A percentile compares a stretch with the other conserved stretches of the same genome.
Evolutionary conservation across 2,888 invertebrate genomes (phyloP).

Genomic region (Xanthorhoe designata): DNA sequence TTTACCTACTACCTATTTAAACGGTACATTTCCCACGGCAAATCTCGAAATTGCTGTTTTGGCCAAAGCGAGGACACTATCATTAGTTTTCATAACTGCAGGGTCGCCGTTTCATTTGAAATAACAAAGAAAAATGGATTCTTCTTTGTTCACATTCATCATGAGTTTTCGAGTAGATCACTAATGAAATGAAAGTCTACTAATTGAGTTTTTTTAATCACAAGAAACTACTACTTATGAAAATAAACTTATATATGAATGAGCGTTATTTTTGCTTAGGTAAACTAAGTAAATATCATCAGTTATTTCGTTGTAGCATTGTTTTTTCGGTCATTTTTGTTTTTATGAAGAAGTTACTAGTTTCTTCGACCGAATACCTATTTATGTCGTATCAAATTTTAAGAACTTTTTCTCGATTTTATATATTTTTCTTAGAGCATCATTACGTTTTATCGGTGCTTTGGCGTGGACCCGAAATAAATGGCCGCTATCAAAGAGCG

Average conservation of each 20-base stretch:
- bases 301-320: neutral
- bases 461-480: conserved; percentile 68
- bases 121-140: conserved; percentile 25
- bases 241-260: neutral
- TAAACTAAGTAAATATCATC: no score
- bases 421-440: conserved; percentile 63
- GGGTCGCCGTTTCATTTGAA: conserved; percentile 29
- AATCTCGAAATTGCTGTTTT: conserved; percentile 31
- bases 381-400: neutral
- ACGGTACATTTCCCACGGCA: conserved; percentile 11
- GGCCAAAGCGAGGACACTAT: conserved; percentile 40
- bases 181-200: neutral
- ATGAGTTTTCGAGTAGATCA: neutral
- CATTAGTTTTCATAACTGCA: conserved; percentile 48
- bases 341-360: neutral
- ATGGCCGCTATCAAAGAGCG: conserved; percentile 75
- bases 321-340: neutral
- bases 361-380: neutral
- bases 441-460: conserved; percentile 74
- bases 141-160: conserved; percentile 4
- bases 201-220: neutral
- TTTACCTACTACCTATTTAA: conserved; percentile 8
- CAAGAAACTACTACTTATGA: neutral
- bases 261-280: neutral
- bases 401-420: conserved; percentile 32